phyloP scores from a whole-genome alignment of 2,888 invertebrate species.

The Stenotaenia linearis region DNA sequence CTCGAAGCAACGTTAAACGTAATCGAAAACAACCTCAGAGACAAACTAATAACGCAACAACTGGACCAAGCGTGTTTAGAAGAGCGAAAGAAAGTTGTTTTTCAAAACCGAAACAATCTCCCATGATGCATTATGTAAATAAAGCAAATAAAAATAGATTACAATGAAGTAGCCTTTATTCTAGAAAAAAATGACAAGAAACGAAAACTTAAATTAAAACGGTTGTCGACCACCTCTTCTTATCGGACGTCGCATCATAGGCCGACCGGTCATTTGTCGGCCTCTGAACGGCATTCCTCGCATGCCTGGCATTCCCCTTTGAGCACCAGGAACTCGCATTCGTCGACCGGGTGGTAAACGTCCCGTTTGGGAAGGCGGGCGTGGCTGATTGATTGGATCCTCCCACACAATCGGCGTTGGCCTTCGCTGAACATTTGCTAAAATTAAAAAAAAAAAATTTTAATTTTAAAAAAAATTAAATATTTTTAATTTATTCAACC shows the following conservation, averaged over 20 bases:
- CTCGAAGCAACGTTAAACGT: not conserved
- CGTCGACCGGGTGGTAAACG: not conserved
- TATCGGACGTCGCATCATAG: not conserved
- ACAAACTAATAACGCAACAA: slow-evolving; percentile 12
- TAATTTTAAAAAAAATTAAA: too few species aligned
- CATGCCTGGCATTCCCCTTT: not conserved
- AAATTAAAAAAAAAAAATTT: not conserved
- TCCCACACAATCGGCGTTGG: slow-evolving; percentile 8
- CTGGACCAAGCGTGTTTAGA: slow-evolving; percentile 17
- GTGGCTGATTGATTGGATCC: not conserved
- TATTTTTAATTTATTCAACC: not conserved
- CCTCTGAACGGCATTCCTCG: not conserved
- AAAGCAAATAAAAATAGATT: not conserved
- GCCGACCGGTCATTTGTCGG: not conserved
- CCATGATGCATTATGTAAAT: too few species aligned
- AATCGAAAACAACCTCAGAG: not conserved
- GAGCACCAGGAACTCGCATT: not conserved
- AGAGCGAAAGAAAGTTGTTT: not conserved
- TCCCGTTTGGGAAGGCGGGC: not conserved
- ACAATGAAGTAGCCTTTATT: not conserved
- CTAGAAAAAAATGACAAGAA: not conserved
- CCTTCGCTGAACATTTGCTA: not conserved
- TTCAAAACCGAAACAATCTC: not conserved
- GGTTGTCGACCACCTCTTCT: not conserved
- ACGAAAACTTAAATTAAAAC: not conserved